A percentile compares a stretch with the other conserved stretches of the same genome.
Evolutionary conservation across 2,888 invertebrate genomes (phyloP).

Genomic region (Laothoe populi): DNA sequence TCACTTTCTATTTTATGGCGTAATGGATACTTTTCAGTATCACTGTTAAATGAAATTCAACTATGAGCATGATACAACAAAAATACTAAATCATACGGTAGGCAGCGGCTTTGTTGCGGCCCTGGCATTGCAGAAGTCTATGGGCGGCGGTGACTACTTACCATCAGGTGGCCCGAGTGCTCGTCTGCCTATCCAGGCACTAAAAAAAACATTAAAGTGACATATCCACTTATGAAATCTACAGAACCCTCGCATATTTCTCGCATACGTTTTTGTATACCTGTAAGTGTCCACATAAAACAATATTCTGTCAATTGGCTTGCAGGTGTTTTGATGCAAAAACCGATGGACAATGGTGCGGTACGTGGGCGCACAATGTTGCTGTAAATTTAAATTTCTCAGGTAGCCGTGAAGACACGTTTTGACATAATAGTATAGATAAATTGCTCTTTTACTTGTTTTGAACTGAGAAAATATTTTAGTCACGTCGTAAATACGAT

Average conservation of each 20-base stretch:
- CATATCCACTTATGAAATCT: neutral
- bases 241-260: conserved; percentile 27
- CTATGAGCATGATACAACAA: neutral
- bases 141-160: too few relatives aligned
- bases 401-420: conserved; percentile 72
- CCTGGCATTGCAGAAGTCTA: too few relatives aligned
- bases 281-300: conserved; percentile 72
- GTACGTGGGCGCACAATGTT: conserved; percentile 71
- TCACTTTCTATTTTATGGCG: too few relatives aligned
- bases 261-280: conserved; percentile 50
- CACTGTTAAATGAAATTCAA: too few relatives aligned
- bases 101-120: too few relatives aligned
- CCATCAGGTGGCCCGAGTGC: too few relatives aligned
- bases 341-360: conserved; percentile 53
- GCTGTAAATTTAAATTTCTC: conserved; percentile 63
- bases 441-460: conserved; percentile 15
- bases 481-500: neutral
- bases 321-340: conserved; percentile 68
- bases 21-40: too few relatives aligned
- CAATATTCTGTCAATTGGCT: conserved; percentile 75
- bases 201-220: too few relatives aligned
- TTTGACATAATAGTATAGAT: conserved; percentile 41
- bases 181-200: too few relatives aligned
- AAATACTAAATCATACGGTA: too few relatives aligned
- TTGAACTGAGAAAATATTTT: neutral